Evolutionary conservation across 2,113 vertebrate genomes (phyloP).

Genomic region (Dicaeum eximium): DNA sequence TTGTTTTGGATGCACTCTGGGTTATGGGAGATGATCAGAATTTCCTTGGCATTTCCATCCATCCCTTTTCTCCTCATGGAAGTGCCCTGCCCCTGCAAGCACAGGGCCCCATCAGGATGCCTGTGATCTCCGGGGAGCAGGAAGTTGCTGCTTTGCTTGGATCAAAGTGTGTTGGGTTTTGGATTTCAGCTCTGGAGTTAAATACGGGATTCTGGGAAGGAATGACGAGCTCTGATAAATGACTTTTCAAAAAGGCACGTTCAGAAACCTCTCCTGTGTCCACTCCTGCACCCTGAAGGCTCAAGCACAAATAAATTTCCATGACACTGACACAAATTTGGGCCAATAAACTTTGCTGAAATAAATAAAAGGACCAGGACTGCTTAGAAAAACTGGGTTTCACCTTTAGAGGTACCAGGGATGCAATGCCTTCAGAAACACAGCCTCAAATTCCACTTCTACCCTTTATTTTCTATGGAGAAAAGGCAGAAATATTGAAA

Average conservation of each 20-base stretch:
- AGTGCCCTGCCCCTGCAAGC: not conserved
- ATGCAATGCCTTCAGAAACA: not conserved
- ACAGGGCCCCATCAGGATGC: not conserved
- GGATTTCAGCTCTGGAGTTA: not conserved
- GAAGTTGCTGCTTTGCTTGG: not conserved
- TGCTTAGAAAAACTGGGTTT: not conserved
- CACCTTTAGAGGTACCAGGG: not conserved
- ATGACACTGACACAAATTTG: not conserved
- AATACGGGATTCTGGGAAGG: not conserved
- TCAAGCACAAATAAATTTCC: not conserved
- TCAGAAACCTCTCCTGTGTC: not conserved
- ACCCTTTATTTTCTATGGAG: not conserved
- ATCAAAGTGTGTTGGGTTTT: not conserved
- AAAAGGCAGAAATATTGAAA: not conserved
- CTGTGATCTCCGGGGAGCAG: not conserved
- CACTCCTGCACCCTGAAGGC: not conserved
- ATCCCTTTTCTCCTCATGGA: not conserved
- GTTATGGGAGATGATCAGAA: not conserved
- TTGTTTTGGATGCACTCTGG: not conserved
- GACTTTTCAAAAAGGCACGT: not conserved
- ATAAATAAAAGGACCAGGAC: not conserved
- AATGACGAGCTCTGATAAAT: not conserved
- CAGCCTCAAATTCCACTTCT: not conserved
- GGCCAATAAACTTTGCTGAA: not conserved
- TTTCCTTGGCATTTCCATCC: not conserved